Base-by-base conservation (phyloP, 2,113 vertebrate genomes). In the Aspidoscelis tigris region DNA sequence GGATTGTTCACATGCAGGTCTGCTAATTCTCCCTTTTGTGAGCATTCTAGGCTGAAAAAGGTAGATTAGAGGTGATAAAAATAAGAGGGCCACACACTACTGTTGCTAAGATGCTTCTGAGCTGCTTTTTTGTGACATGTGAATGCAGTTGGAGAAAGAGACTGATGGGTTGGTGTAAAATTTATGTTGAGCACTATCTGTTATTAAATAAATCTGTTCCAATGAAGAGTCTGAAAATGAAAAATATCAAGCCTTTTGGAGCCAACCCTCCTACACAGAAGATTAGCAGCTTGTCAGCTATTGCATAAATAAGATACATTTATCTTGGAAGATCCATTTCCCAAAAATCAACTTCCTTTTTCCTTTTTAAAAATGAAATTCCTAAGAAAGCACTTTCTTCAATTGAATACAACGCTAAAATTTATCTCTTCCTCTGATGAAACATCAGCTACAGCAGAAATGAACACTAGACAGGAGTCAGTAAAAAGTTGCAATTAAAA, bases 131-230 rank as follows among this genome's bases (percentile, higher is more conserved):
- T 41, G 47, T 5, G 22, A 5, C 73, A 22, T 14, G 39, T 50
- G 47, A 5, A 53, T n/a, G 9, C n/a, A n/a, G 14, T 16, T 76
- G 12, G 80, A 80, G 43, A 68, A 24, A 66, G 8, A 44, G n/a
- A 44, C 77, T 47, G 58, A 79, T 44, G 64, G 26, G 44, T 66
- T 39, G 47, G 26, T 22, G 53, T 33, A 8, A 80, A 22, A 69
- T 70, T 50, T 33, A 22, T 70, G 47, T 55, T 80, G 66, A 53
- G 66, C 26, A n/a, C 64, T 80, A 76, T 76, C 71, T 83, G 72
- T 75, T 83, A 74, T 83, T 83, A 83, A 83, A 75, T 75, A 83
- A 83, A 83, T 75, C 81, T 75, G 58, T 82, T 82, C 81, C 71
- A 82, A 73, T 26, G 71, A 75, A 75, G 14, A 50, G 72, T 9